Evolutionary conservation across 2,888 invertebrate species (phyloP).

Genomic region (Drosophila incognita): DNA sequence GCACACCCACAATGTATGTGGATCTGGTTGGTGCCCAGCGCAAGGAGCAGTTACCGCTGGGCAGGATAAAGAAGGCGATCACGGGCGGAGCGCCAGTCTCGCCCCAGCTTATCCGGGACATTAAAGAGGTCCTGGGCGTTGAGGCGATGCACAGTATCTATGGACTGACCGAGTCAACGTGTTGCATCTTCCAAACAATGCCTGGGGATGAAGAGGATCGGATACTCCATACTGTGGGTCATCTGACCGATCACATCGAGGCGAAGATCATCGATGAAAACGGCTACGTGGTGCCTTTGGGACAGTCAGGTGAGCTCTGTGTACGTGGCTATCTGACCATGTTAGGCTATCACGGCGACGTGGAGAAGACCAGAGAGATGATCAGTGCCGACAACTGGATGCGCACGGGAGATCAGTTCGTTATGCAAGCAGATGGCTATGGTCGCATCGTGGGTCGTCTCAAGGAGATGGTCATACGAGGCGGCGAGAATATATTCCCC

Average conservation of each 20-base stretch:
- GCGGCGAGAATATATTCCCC: constrained; percentile 93
- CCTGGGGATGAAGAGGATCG: constrained; percentile 85
- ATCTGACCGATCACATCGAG: constrained; percentile 87
- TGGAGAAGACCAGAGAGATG: constrained; percentile 89
- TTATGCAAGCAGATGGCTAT: constrained; percentile 89
- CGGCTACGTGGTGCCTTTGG: constrained; percentile 88
- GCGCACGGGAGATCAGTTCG: constrained; percentile 88
- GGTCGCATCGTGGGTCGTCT: constrained; percentile 89
- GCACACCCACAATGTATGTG: constrained; percentile 95
- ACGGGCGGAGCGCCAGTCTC: constrained; percentile 91
- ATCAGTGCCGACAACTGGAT: constrained; percentile 90
- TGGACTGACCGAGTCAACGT: constrained; percentile 88
- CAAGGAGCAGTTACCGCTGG: constrained; percentile 85
- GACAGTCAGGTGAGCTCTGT: constrained; percentile 90
- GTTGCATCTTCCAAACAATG: constrained; percentile 86
- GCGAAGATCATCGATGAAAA: constrained; percentile 87
- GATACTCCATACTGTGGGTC: constrained; percentile 86
- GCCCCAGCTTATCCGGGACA: constrained; percentile 86
- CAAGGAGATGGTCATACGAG: constrained; percentile 92
- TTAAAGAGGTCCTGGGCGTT: constrained; percentile 85
- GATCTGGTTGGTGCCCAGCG: constrained; percentile 88
- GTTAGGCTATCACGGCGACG: constrained; percentile 91
- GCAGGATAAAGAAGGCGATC: constrained; percentile 86
- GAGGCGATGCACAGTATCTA: constrained; percentile 86
- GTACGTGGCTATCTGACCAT: constrained; percentile 90